phyloP scores from a whole-genome alignment of 2,113 vertebrate genomes.

The Rhea pennata region DNA sequence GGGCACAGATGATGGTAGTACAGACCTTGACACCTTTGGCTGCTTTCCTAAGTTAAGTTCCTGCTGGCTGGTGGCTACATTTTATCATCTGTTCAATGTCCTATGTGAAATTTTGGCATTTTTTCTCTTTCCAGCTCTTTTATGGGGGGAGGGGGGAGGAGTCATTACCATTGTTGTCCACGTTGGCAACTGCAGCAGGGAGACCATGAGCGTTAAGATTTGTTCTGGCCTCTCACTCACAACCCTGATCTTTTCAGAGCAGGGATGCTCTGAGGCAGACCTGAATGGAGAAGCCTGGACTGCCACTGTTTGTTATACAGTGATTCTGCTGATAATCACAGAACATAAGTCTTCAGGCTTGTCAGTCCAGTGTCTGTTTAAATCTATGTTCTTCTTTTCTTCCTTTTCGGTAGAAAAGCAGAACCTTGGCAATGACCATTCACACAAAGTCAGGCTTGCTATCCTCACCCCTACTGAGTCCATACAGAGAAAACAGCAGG shows the following conservation, averaged over 20 bases:
- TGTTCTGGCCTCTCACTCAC: not conserved
- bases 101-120: not conserved
- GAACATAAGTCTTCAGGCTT: not conserved
- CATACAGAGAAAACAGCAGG: not conserved
- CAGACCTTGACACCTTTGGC: not conserved
- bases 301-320: not conserved
- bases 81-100: not conserved
- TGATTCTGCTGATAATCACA: not conserved
- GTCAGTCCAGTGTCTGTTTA: not conserved
- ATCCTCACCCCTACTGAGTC: not conserved
- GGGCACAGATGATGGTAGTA: not conserved
- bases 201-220: not conserved
- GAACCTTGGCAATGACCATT: not conserved
- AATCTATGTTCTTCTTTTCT: not conserved
- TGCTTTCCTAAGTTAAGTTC: not conserved
- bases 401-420: not conserved
- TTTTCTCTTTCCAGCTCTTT: not conserved
- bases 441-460: not conserved
- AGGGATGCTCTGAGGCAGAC: not conserved
- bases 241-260: not conserved
- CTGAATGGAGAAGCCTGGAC: not conserved
- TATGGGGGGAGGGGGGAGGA: not conserved
- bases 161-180: not conserved
- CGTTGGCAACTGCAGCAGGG: not conserved
- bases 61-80: not conserved